These are phyloP conservation scores for Bubo scandiacus DNA, from an alignment of 2,113 vertebrate genomes.

Conservation along the genomic window DNA sequence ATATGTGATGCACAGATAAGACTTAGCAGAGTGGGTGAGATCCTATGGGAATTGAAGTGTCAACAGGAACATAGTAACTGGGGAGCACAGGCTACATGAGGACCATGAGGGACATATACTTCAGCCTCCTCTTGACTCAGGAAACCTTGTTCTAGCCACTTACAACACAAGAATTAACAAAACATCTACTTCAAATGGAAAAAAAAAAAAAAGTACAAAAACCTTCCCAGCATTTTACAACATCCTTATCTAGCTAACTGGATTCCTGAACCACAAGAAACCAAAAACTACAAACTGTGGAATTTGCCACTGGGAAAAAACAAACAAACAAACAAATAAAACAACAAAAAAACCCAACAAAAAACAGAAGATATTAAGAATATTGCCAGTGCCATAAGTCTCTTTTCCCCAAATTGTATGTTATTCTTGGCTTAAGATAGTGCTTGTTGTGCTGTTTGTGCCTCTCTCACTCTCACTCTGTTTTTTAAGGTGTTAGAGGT, in stretches of 20 bases:
- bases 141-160: not conserved
- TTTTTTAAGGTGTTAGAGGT: not conserved
- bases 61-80: not conserved
- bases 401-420: not conserved
- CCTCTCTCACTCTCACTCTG: not conserved
- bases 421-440: not conserved
- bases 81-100: not conserved
- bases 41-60: not conserved
- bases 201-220: not conserved
- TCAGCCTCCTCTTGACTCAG: not conserved
- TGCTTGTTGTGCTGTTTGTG: not conserved
- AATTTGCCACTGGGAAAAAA: not conserved
- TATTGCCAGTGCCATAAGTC: not conserved
- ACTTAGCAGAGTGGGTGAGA: not conserved
- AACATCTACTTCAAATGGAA: not conserved
- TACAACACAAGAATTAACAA: not conserved
- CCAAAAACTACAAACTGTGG: rapidly evolving
- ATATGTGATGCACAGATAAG: not conserved
- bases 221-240: not conserved
- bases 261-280: not conserved
- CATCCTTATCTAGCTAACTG: not conserved
- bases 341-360: no score
- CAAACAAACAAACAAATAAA: no score
- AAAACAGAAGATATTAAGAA: not conserved
- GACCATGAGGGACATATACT: not conserved